Evolutionary conservation across 2,888 invertebrate genomes (phyloP).

Genomic region (Drosophila limbata): DNA sequence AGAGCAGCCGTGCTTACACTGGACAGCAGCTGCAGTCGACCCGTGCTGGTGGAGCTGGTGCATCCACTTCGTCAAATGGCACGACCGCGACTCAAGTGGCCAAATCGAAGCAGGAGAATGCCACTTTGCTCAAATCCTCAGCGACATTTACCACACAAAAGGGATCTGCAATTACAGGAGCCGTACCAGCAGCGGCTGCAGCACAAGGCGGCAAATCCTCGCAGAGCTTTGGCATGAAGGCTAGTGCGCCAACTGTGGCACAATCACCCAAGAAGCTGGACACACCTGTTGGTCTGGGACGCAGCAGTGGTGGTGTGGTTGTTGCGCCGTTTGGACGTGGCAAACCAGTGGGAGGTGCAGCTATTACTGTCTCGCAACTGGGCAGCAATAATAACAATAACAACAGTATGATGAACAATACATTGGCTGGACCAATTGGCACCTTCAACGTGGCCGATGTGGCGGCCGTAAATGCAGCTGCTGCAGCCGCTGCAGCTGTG

Average conservation of each 20-base stretch:
- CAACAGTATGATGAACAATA: slow-evolving; percentile 69
- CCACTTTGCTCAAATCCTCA: slow-evolving; percentile 40
- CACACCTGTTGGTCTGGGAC: slow-evolving; percentile 46
- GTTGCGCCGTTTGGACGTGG: slow-evolving; percentile 82
- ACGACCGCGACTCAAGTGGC: slow-evolving; percentile 9
- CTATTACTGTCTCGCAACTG: slow-evolving; percentile 55
- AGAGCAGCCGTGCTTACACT: slow-evolving; percentile 46
- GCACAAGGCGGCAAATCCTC: slow-evolving; percentile 37
- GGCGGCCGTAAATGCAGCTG: slow-evolving; percentile 82
- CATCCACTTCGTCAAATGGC: slow-evolving; percentile 44
- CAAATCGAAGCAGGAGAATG: slow-evolving; percentile 51
- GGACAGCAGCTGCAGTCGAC: slow-evolving; percentile 29
- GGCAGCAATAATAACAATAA: slow-evolving; percentile 59
- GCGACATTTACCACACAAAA: slow-evolving; percentile 37
- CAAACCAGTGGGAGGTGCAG: slow-evolving; percentile 68
- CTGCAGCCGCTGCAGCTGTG: slow-evolving; percentile 65
- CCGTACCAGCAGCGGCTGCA: slow-evolving; percentile 1
- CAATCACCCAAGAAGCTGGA: slow-evolving; percentile 79
- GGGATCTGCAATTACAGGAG: slow-evolving; percentile 9
- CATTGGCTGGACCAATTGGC: slow-evolving; percentile 84
- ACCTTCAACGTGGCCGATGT: slow-evolving; percentile 84
- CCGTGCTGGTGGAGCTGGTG: slow-evolving; percentile 19
- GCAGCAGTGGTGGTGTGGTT: slow-evolving; percentile 72
- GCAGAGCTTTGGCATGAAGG: slow-evolving; percentile 81
- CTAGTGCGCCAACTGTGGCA: slow-evolving; percentile 86